Evolutionary conservation across 2,888 invertebrate genomes (phyloP), one percentile per base, ranked within the genome.

Genomic region (Diadromus collaris): DNA sequence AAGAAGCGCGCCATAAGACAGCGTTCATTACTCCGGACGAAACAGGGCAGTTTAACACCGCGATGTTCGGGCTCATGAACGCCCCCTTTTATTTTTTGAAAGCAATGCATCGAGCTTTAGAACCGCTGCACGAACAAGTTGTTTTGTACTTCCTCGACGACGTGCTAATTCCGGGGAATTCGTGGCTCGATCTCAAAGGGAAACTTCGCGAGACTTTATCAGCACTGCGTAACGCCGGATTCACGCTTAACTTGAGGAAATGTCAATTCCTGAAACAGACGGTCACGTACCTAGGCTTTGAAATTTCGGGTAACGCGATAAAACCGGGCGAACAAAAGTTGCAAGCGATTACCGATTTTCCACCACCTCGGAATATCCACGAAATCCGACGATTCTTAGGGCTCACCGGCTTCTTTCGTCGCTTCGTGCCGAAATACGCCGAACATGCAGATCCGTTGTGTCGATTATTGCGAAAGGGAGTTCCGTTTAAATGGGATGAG

Each of bases 251-350:
- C 63, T 58, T 84, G 1, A 67, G 29, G 2, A 88, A 89, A 76
- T 87, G 86, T 61, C 58, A 80, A 13, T 86, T 89, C 76, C 83
- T 81, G 5, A 67, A 79, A 21, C 61, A 61, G 6, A 51, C 82
- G 32, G 79, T 89, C 0, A 70, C 82, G 13, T 87, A 85, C 61
- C 79, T 89, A 13, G 89, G 89, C 1, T 86, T 85, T 72, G 64
- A 41, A 19, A 73, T 81, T 16, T 70, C 69, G 2, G 58, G 56
- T 19, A 54, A 44, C 9, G 64, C 68, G 7, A 72, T 79, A 10
- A 34, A 71, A 44, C 80, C 83, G 1, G 78, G 82, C 60, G 69
- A 29, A 56, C 72, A 9, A 78, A 88, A 83, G 73, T 79, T 68
- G 29, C 19, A 27, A 67, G 87, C 81, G 24, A 78, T 81, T 19